Base-by-base conservation (phyloP, 2,888 invertebrate species). In the Macrophya alboannulata region DNA sequence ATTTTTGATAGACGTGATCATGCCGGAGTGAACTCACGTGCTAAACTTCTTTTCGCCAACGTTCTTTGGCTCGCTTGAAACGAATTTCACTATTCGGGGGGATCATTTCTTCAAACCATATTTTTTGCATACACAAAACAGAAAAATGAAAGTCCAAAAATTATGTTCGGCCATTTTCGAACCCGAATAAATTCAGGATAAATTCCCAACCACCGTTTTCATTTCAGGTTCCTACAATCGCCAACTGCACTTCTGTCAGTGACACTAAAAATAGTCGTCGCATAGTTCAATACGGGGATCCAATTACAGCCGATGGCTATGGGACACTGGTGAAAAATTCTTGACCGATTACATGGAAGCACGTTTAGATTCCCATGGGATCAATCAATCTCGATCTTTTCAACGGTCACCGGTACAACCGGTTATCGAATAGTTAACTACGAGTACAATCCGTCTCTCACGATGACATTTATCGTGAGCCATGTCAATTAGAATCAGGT, bases 1-100 rank as follows among this genome's bases (percentile, higher is more conserved):
- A 74, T 74, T 74, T 74, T 74, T 74, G 43, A 74, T 74, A 12
- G 45, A 74, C 72, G 72, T 74, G 43, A 43, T 74, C 72, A 74
- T 74, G 72, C 21, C 72, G 72, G 43, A 21, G 72, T 43, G 45
- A 74, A 74, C 45, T 74, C 72, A 74, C 72, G 72, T 74, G 43
- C 45, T 45, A 15, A 74, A 74, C 72, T 45, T 74, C 43, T 72
- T 72, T 17, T 71, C 40, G 25, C 68, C 68, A n/a, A 17, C 71
- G n/a, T 71, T 17, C 9, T 71, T 71, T 15, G 5, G 37, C 71
- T 40, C 8, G 71, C 4, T 0, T 4, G 15, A 71, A 71, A 40
- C 62, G 25, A 21, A 62, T 62, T 62, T 62, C 10, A 62, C 25
- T 3, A 62, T 62, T 10, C 25, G 62, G 9, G 25, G 25, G 10